Conservation (phyloP, 2,113 vertebrate genomes). For the Cebidichthys violaceus region DNA sequence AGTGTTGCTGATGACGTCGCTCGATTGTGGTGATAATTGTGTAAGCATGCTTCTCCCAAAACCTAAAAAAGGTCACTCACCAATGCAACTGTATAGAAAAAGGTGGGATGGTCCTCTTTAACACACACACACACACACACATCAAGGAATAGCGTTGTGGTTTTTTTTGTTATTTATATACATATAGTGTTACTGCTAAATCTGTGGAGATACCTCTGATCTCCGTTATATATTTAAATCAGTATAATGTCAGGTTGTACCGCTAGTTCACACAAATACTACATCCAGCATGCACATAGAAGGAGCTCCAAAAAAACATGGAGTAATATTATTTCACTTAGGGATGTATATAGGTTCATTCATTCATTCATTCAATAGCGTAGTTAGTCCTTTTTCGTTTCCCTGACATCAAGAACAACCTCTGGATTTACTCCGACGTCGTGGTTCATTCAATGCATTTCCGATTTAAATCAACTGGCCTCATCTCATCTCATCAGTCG, state of each 20-base stretch:
- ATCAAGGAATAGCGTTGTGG: too few species aligned
- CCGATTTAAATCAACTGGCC: not conserved
- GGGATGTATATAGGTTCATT: not conserved
- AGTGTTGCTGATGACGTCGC: not conserved
- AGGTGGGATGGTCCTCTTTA: not conserved
- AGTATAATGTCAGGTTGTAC: too few species aligned
- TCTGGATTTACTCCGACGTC: not conserved
- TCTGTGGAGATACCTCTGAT: too few species aligned
- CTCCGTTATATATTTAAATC: too few species aligned
- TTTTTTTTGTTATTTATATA: too few species aligned
- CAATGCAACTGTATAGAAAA: not conserved
- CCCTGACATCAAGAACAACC: not conserved
- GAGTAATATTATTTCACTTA: too few species aligned
- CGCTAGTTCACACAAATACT: too few species aligned
- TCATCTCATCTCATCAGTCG: not conserved
- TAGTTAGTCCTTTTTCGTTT: too few species aligned
- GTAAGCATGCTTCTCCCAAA: not conserved
- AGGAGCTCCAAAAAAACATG: too few species aligned
- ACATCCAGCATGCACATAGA: too few species aligned
- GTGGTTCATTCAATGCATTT: not conserved
- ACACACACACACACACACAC: too few species aligned
- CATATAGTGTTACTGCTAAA: not conserved
- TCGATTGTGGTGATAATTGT: not conserved
- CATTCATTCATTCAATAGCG: not conserved
- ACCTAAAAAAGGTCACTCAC: not conserved